Evolutionary conservation across 2,888 invertebrate species (phyloP).

Genomic region (Teleiodes luculella): DNA sequence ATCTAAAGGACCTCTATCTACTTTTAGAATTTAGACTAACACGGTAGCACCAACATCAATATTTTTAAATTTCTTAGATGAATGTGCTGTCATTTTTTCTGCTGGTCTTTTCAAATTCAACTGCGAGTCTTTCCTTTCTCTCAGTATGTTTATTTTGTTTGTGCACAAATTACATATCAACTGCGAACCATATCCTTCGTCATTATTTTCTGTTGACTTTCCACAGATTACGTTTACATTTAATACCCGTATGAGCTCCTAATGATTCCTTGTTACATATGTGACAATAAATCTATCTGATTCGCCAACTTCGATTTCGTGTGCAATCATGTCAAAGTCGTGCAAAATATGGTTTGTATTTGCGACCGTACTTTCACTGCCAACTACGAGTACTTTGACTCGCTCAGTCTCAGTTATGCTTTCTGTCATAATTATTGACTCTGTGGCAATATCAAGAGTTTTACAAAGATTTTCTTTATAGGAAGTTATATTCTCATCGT

Average conservation of each 20-base stretch:
- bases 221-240: constrained; percentile 6
- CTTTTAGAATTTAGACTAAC: constrained; percentile 8
- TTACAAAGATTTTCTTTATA: neutral
- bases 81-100: constrained; percentile 16
- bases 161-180: constrained; percentile 14
- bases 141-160: too few relatives aligned
- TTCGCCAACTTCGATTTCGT: neutral
- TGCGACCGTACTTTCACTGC: too few relatives aligned
- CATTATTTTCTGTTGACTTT: neutral
- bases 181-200: constrained; percentile 12
- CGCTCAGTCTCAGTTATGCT: neutral
- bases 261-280: constrained; percentile 4
- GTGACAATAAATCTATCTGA: neutral
- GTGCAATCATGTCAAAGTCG: neutral
- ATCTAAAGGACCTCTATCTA: constrained; percentile 10
- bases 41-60: constrained; percentile 13
- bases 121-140: too few relatives aligned
- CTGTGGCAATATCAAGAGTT: neutral
- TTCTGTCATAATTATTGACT: neutral
- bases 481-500: neutral
- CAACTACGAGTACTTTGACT: neutral
- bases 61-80: constrained; percentile 14
- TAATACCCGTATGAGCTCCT: constrained; percentile 7
- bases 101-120: constrained; percentile 16
- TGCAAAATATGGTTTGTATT: neutral